phyloP scores from a whole-genome alignment of 2,113 vertebrate species.

The Labeo rohita region DNA sequence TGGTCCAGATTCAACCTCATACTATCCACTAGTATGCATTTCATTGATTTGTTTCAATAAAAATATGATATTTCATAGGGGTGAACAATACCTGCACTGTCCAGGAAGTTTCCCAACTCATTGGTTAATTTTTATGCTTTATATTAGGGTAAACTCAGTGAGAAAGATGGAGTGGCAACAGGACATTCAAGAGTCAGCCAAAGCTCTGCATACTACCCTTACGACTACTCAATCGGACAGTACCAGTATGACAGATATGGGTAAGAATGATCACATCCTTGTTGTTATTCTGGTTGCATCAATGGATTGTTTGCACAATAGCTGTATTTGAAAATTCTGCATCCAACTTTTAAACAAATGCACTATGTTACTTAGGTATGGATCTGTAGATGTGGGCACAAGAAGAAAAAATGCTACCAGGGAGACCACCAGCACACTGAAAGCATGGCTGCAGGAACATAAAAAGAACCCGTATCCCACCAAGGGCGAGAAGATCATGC shows the following conservation, averaged over 20 bases:
- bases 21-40: constrained; percentile 27
- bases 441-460: constrained; percentile 92
- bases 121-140: constrained; percentile 33
- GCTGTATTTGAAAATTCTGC: too few relatives aligned
- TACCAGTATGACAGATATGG: constrained; percentile 91
- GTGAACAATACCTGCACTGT: background rate
- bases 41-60: background rate
- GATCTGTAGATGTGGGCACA: constrained; percentile 86
- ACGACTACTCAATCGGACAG: constrained; percentile 88
- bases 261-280: constrained; percentile 57
- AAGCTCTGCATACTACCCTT: constrained; percentile 85
- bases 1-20: constrained; percentile 24
- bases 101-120: background rate
- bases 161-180: constrained; percentile 83
- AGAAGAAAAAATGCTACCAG: constrained; percentile 93
- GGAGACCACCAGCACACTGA: constrained; percentile 93
- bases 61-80: background rate
- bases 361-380: constrained; percentile 77
- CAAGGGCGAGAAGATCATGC: constrained; percentile 89
- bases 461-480: constrained; percentile 88
- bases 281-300: background rate
- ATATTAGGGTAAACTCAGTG: constrained; percentile 84
- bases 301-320: background rate
- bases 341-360: background rate
- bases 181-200: constrained; percentile 83